Base-by-base conservation (phyloP, 2,888 invertebrate genomes). In the Tricholauxania praeusta region DNA sequence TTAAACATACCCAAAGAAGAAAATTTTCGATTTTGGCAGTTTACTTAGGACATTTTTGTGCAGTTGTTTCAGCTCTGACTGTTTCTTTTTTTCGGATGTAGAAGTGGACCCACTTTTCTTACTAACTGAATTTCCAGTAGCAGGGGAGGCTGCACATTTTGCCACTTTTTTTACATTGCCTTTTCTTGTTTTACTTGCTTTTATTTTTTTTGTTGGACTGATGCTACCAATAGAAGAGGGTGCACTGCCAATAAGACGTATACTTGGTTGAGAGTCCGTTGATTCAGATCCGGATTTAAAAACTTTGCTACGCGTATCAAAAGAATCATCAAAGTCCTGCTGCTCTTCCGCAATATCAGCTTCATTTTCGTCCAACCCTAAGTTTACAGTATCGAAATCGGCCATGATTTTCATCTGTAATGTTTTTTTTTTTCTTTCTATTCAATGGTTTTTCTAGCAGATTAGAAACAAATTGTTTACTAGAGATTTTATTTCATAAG, bases 271-370 rank as follows among this genome's bases (percentile, higher is more conserved):
- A 5, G 85, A 84, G 66, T 85, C 84, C 76, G 92, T 92, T 6
- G 93, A 93, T 62, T 93, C 93, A 5, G 82, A 81, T 47, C 74
- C 79, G 0, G 85, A 86, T 77, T 95, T 95, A 67, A 95, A 95
- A 48, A 96, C 95, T 88, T 97, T 96, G 87, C 96, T 96, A 14
- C 94, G 90, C 3, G 94, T 95, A 85, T 96, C 96, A 82, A 94
- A 95, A 7, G 86, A 84, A 75, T 87, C 84, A 72, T 84, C 87
- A 81, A 94, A 93, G 85, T 94, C 91, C 85, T 94, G 94, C 76
- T 94, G 88, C 84, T 94, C 94, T 83, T 94, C 94, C 62, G 92
- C 93, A 85, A 94, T 93, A 86, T 94, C 94, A 72, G 90, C 91
- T 85, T 91, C 91, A 75, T 90, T 90, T 87, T 91, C 91, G 81